Base-by-base conservation (phyloP, 1,140 invertebrate genomes). In the Nasonia giraulti region DNA sequence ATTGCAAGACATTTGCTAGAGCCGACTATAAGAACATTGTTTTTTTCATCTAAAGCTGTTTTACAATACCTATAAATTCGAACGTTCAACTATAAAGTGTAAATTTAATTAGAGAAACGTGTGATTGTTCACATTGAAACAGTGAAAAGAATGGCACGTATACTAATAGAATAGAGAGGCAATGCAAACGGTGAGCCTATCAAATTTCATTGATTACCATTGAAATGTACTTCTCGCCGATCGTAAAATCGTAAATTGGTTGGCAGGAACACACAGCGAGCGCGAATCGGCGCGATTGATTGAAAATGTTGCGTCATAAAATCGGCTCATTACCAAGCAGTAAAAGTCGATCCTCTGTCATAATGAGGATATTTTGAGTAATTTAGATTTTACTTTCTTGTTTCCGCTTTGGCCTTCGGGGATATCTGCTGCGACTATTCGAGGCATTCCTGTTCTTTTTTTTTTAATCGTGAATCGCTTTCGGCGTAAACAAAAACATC, bases 121-220 rank as follows among this genome's bases (percentile, higher is more conserved):
- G 55, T n/a, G 55, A n/a, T 62, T 62, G 55, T 20, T 62, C 55
- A n/a, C 17, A 62, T n/a, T 62, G 17, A 62, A 62, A 62, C 14
- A 7, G 55, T 7, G 17, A 4, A 62, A 62, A 7, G 55, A 62
- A 62, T 62, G 20, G 20, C 55, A 62, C 1, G 20, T n/a, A n/a
- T 44, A 44, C 55, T 20, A 62, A 12, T 17, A 17, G 55, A 20
- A 20, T 62, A 33, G 69, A 71, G 69, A 71, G 31, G 69, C 3
- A 71, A 3, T 20, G 37, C 27, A 74, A 74, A 74, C 14, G 31
- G 33, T 37, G 37, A 74, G 73, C 7, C 31, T 74, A 74, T 74
- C 73, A 37, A 74, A 74, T 74, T 74, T 74, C 73, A 17, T 74
- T 33, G n/a, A 76, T 76, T 76, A 76, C 23, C 40, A 76, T 76